Evolutionary conservation across 2,888 invertebrate species (phyloP), one percentile per base, ranked within the genome.

Genomic region (Platycheirus albimanus): DNA sequence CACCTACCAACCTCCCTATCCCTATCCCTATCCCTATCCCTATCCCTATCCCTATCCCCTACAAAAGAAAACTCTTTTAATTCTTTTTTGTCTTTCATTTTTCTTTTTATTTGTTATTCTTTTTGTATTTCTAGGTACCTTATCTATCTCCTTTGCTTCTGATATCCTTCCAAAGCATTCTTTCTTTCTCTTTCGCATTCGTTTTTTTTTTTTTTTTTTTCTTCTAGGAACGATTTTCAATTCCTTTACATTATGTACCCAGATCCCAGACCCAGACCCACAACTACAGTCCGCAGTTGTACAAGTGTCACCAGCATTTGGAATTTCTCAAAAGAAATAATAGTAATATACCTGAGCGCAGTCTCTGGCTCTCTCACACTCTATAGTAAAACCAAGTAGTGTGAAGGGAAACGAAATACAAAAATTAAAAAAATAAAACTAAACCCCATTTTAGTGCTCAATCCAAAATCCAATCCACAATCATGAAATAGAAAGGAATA

Each of bases 211-310:
- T n/a, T n/a, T n/a, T n/a, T n/a, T n/a, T n/a, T n/a, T n/a, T n/a
- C 17, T 49, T 41, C 13, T 13, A 51, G 43, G 33, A 61, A 52
- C 63, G 17, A 54, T 77, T 67, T 74, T 45, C 72, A 74, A 83
- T 83, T 83, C 78, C 83, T 69, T 83, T 78, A 83, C 72, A 83
- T 83, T 78, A 83, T 83, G 43, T 83, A 78, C 83, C 83, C 78
- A 78, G n/a, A n/a, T n/a, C n/a, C n/a, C n/a, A n/a, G n/a, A n/a
- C n/a, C n/a, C n/a, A n/a, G n/a, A n/a, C n/a, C n/a, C n/a, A n/a
- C n/a, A n/a, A n/a, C n/a, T n/a, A n/a, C n/a, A n/a, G n/a, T n/a
- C n/a, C n/a, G n/a, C 83, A 83, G 67, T 83, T 69, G 83, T 77
- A 72, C 69, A 83, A 83, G 78, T 83, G 83, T 83, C 83, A 83